phyloP scores from a whole-genome alignment of 1,140 invertebrate genomes.

The Metaphire vulgaris region DNA sequence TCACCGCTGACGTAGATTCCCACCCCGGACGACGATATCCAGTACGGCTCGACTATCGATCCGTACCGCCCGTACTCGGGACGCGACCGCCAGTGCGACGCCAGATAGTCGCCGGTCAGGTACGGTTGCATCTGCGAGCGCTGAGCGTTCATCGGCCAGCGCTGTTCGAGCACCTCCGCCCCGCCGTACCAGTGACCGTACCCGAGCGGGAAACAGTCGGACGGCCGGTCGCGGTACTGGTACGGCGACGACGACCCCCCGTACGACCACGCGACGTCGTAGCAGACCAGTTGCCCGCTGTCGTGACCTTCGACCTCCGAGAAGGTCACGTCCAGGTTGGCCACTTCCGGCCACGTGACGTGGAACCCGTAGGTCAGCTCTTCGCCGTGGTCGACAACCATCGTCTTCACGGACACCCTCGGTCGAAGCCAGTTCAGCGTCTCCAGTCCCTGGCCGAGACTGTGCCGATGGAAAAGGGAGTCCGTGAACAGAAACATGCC shows the following conservation, averaged over 20 bases:
- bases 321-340: not conserved
- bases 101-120: slow-evolving; percentile 31
- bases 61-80: slow-evolving; percentile 11
- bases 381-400: too few species aligned
- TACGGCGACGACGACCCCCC: too few species aligned
- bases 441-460: too few species aligned
- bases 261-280: not conserved
- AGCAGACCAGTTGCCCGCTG: too few species aligned
- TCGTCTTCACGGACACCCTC: too few species aligned
- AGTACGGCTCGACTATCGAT: slow-evolving; percentile 36
- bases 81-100: slow-evolving; percentile 5
- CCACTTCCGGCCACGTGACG: not conserved
- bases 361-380: too few species aligned
- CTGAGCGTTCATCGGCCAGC: slow-evolving; percentile 52
- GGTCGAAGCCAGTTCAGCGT: too few species aligned
- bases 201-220: slow-evolving; percentile 16
- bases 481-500: too few species aligned
- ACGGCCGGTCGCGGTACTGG: slow-evolving; percentile 3
- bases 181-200: slow-evolving; percentile 45
- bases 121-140: slow-evolving; percentile 37
- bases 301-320: too few species aligned
- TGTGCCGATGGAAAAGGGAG: too few species aligned
- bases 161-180: slow-evolving; percentile 45
- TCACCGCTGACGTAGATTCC: slow-evolving; percentile 38
- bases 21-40: slow-evolving; percentile 43